phyloP scores from a whole-genome alignment of 2,888 invertebrate species.

The Belgica antarctica region DNA sequence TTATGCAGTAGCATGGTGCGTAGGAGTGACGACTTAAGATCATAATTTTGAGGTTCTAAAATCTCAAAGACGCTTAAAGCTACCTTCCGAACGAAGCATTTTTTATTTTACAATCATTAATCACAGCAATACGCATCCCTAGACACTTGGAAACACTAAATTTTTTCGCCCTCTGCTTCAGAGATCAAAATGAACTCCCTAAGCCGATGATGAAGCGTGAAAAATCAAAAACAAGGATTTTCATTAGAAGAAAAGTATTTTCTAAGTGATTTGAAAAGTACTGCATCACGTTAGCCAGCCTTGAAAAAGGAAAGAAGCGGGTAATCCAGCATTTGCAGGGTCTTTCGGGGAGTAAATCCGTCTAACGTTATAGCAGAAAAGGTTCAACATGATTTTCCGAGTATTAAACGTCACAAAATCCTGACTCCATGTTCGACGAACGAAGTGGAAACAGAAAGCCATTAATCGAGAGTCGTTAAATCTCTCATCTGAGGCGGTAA shows the following conservation, averaged over 20 bases:
- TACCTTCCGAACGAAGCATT: too few species aligned
- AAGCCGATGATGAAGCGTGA: conserved; percentile 17
- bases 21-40: too few species aligned
- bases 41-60: too few species aligned
- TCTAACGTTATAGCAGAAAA: not conserved
- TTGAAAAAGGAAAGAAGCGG: not conserved
- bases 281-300: too few species aligned
- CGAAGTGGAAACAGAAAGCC: not conserved
- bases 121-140: not conserved
- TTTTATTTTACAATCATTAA: too few species aligned
- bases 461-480: conserved; percentile 15
- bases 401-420: too few species aligned
- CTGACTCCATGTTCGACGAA: not conserved
- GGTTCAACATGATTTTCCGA: not conserved
- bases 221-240: conserved; percentile 18
- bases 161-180: too few species aligned
- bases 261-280: conserved; percentile 18
- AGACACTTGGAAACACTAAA: not conserved
- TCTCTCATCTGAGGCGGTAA: conserved; percentile 7
- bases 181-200: not conserved
- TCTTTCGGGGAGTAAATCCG: not conserved
- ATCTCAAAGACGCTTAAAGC: too few species aligned
- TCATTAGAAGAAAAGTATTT: conserved; percentile 1
- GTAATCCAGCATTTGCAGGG: not conserved
- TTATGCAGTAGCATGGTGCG: too few species aligned